Conservation (phyloP, 2,797 vertebrate genomes). For the Discoglossus pictus region DNA sequence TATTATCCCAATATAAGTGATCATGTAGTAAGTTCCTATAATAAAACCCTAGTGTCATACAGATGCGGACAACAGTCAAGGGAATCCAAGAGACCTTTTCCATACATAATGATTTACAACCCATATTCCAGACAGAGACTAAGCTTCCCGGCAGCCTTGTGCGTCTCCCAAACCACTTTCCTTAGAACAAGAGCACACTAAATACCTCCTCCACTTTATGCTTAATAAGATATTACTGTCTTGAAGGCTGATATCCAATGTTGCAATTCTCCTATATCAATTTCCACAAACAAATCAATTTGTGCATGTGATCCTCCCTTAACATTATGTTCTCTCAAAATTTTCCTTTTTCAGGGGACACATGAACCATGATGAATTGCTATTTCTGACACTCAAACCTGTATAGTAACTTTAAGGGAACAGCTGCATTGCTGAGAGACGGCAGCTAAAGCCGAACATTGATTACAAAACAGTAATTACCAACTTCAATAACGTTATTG, state of each 20-base stretch:
- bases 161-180: too few relatives aligned
- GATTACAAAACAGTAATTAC: constrained; percentile 5
- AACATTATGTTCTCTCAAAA: background rate
- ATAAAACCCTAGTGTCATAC: too few relatives aligned
- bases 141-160: too few relatives aligned
- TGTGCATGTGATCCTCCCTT: constrained; percentile 5
- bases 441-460: constrained; percentile 9
- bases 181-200: too few relatives aligned
- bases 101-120: too few relatives aligned
- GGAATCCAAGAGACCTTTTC: too few relatives aligned
- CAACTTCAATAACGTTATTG: background rate
- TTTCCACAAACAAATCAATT: background rate
- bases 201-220: too few relatives aligned
- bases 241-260: background rate
- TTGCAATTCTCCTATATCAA: background rate
- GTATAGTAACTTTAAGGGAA: constrained; percentile 21
- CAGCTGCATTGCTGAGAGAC: constrained; percentile 26
- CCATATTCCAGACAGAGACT: too few relatives aligned
- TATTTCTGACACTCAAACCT: constrained; percentile 3
- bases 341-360: background rate
- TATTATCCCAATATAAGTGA: too few relatives aligned
- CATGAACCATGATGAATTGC: constrained; percentile 16
- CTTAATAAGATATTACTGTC: too few relatives aligned
- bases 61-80: too few relatives aligned
- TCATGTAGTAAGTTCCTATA: too few relatives aligned